Conservation (phyloP, 1,140 invertebrate genomes). For the Bombus cullumanus region DNA sequence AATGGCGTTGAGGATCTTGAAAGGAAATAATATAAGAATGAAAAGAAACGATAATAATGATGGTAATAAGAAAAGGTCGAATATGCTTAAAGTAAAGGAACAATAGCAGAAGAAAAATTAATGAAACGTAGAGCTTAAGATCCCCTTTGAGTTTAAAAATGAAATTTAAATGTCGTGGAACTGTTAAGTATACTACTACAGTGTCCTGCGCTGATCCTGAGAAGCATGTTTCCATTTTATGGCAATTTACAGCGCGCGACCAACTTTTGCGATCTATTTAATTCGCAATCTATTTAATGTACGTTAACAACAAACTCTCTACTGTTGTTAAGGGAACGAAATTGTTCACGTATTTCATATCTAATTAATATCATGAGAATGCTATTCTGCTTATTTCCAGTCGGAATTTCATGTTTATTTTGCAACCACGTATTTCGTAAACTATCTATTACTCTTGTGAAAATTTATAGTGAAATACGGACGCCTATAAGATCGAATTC, state of each 20-base stretch:
- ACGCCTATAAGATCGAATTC: no score
- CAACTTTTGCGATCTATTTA: no score
- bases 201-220: neutral
- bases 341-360: no score
- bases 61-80: neutral
- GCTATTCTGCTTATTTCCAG: no score
- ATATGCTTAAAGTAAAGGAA: neutral
- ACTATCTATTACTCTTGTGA: no score
- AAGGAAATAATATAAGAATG: neutral
- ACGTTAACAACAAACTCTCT: no score
- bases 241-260: neutral
- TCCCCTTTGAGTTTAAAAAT: neutral
- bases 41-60: neutral
- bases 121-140: neutral
- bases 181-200: neutral
- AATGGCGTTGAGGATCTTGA: neutral
- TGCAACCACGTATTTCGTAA: no score
- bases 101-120: neutral
- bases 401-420: no score
- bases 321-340: no score
- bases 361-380: no score
- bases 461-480: no score
- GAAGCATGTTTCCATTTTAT: neutral
- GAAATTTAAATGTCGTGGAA: neutral
- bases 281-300: no score